Percentiles rank a stretch among this genome's conserved stretches.
phyloP scores from a whole-genome alignment of 2,888 invertebrate genomes.

The Lapara coniferarum region DNA sequence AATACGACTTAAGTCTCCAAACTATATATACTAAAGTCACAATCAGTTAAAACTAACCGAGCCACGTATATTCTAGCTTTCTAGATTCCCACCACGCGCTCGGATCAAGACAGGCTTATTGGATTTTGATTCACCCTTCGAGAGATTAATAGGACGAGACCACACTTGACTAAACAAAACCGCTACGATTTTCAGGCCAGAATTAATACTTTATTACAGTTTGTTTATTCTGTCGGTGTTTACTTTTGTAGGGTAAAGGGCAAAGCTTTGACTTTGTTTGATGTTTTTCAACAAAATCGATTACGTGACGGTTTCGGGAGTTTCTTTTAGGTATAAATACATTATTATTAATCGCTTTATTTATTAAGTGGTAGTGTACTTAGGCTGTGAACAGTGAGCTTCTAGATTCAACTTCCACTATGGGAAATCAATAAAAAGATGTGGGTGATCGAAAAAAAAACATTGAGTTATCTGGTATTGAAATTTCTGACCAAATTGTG shows the following conservation, averaged over 20 bases:
- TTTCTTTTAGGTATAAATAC: too few relatives aligned
- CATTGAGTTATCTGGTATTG: too few relatives aligned
- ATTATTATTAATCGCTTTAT: too few relatives aligned
- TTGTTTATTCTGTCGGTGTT: conserved; percentile 11
- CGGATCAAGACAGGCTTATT: conserved; percentile 10
- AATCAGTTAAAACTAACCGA: conserved; percentile 13
- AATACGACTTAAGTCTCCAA: too few relatives aligned
- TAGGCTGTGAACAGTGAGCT: too few relatives aligned
- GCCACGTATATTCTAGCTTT: conserved; percentile 9
- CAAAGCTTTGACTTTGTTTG: background rate
- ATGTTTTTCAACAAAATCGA: too few relatives aligned
- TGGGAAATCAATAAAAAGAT: too few relatives aligned
- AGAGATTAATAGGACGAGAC: conserved; percentile 22
- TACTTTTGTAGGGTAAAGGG: background rate
- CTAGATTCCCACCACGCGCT: conserved; percentile 16
- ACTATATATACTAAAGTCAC: background rate
- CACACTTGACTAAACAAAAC: conserved; percentile 15
- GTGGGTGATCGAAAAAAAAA: too few relatives aligned
- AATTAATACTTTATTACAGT: conserved; percentile 5
- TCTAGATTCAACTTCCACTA: too few relatives aligned
- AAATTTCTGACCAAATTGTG: too few relatives aligned
- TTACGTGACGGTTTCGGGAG: too few relatives aligned
- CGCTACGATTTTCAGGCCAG: background rate
- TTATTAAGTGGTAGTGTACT: too few relatives aligned
- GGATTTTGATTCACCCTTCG: conserved; percentile 21